These are phyloP conservation scores for Channa maculata DNA, from an alignment of 2,113 vertebrate species.

Conservation along the genomic window DNA sequence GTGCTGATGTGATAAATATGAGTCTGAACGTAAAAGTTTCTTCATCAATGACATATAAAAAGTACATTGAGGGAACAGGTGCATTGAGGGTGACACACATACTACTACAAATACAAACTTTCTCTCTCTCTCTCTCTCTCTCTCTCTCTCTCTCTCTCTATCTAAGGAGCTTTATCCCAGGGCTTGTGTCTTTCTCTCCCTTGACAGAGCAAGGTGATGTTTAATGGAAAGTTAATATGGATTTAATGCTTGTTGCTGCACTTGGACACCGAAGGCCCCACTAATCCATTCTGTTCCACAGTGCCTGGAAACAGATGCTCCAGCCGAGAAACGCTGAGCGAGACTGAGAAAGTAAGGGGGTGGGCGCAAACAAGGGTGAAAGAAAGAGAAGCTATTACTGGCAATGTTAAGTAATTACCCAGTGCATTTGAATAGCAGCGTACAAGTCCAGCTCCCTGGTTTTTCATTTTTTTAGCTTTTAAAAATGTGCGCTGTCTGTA, in stretches of 20 bases:
- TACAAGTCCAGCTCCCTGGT: too few relatives aligned
- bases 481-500: too few relatives aligned
- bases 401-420: not conserved
- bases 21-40: too few relatives aligned
- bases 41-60: too few relatives aligned
- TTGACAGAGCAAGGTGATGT: constrained; percentile 74
- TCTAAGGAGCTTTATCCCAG: constrained; percentile 60
- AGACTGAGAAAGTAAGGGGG: not conserved
- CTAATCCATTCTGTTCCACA: constrained; percentile 81
- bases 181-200: constrained; percentile 59
- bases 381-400: not conserved
- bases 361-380: not conserved
- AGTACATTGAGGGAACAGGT: constrained; percentile 65
- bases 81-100: constrained; percentile 30
- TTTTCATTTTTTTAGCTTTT: too few relatives aligned
- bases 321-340: constrained; percentile 12
- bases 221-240: constrained; percentile 85
- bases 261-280: constrained; percentile 61
- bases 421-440: not conserved
- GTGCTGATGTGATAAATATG: too few relatives aligned
- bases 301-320: constrained; percentile 70
- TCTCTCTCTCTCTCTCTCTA: constrained; percentile 26
- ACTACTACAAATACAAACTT: too few relatives aligned
- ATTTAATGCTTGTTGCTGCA: constrained; percentile 82
- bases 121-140: constrained; percentile 22